Conservation (phyloP, 1,140 invertebrate genomes). For the Sipha flava region DNA sequence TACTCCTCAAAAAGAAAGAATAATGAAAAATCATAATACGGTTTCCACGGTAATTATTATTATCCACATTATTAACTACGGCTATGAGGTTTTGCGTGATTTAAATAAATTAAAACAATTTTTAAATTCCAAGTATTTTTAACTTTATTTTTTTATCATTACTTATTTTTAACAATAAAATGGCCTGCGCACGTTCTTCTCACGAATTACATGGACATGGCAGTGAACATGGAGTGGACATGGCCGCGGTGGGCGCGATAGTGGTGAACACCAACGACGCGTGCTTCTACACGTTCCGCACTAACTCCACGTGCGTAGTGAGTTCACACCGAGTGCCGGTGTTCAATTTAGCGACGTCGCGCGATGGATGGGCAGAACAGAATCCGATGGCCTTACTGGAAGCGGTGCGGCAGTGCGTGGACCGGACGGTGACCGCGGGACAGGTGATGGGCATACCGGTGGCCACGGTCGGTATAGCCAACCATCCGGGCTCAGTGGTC, state of each 20-base stretch:
- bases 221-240: too few species aligned
- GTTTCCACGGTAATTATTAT: too few species aligned
- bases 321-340: neutral
- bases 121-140: too few species aligned
- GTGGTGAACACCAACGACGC: neutral
- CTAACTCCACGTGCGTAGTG: neutral
- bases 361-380: conserved; percentile 92
- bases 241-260: neutral
- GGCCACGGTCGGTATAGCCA: conserved; percentile 76
- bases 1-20: too few species aligned
- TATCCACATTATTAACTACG: too few species aligned
- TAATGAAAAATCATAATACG: too few species aligned
- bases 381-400: conserved; percentile 72
- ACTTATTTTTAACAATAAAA: too few species aligned
- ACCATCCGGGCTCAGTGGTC: conserved; percentile 88
- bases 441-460: conserved; percentile 52
- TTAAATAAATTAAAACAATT: too few species aligned
- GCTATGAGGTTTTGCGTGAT: too few species aligned
- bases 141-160: too few species aligned
- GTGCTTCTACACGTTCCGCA: neutral
- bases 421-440: conserved; percentile 53
- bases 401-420: conserved; percentile 68
- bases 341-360: conserved; percentile 46
- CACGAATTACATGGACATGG: too few species aligned
- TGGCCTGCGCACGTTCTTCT: too few species aligned